phyloP scores from a whole-genome alignment of 2,888 invertebrate species.

The Tinea pellionella region DNA sequence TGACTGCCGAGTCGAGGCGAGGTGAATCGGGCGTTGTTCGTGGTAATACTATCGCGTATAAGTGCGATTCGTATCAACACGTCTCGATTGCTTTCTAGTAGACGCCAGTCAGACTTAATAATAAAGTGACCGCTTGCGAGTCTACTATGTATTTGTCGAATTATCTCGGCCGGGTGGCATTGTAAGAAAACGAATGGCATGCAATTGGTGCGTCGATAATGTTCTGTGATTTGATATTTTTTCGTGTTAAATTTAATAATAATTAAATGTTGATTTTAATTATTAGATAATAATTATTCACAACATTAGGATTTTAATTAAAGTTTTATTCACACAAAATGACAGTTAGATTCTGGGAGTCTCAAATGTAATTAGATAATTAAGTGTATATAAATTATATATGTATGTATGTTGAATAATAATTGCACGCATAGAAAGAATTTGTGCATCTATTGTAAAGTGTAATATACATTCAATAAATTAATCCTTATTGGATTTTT shows the following conservation, averaged over 20 bases:
- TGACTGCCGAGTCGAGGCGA: no score
- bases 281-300: neutral
- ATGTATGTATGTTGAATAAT: slow-evolving; percentile 22
- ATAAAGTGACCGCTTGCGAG: no score
- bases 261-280: neutral
- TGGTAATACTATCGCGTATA: no score
- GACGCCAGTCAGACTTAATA: no score
- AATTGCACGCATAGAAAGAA: slow-evolving; percentile 31
- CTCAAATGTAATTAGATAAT: slow-evolving; percentile 33
- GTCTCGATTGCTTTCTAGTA: no score
- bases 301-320: neutral
- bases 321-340: slow-evolving; percentile 26
- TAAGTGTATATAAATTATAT: slow-evolving; percentile 44
- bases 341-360: slow-evolving; percentile 29
- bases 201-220: no score
- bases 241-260: neutral
- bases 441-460: slow-evolving; percentile 59
- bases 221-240: no score
- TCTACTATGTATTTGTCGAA: no score
- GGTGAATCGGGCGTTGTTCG: no score
- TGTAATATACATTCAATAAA: slow-evolving; percentile 63
- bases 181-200: no score
- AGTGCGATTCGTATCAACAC: no score
- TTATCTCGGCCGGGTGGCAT: no score
- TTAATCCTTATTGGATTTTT: slow-evolving; percentile 66